These are phyloP conservation scores for Hycleus phaleratus DNA, from an alignment of 1,140 invertebrate genomes.

Conservation along the genomic window DNA sequence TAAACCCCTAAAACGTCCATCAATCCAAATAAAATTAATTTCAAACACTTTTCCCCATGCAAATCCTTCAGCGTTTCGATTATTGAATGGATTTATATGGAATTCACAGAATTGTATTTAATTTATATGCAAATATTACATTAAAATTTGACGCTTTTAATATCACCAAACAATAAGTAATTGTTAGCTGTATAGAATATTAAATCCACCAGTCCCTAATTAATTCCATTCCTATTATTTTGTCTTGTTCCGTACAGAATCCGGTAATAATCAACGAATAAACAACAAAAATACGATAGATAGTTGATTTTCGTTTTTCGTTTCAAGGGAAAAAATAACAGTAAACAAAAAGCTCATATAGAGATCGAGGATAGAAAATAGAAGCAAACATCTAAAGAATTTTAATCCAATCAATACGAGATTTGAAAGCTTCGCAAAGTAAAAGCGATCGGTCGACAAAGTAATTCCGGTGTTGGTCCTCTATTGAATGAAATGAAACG, in stretches of 20 bases:
- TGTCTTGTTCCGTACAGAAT: too few relatives aligned
- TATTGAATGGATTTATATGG: too few relatives aligned
- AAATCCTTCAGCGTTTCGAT: too few relatives aligned
- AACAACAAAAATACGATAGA: too few relatives aligned
- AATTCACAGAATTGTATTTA: neutral
- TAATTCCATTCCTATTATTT: too few relatives aligned
- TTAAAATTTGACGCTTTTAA: constrained; percentile 19
- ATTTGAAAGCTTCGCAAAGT: constrained; percentile 1
- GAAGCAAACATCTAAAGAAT: constrained; percentile 7
- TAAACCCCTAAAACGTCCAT: too few relatives aligned
- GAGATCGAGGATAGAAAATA: neutral
- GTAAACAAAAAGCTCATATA: constrained; percentile 1
- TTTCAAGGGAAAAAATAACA: neutral
- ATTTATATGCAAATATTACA: constrained; percentile 21
- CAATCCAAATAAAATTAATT: too few relatives aligned
- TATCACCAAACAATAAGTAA: constrained; percentile 12
- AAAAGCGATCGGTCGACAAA: constrained; percentile 4
- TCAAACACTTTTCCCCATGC: too few relatives aligned
- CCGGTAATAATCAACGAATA: too few relatives aligned
- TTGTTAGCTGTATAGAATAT: neutral
- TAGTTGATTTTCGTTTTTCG: too few relatives aligned
- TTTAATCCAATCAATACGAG: constrained; percentile 9
- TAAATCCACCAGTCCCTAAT: neutral
- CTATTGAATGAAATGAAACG: too few relatives aligned
- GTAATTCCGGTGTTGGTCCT: too few relatives aligned